phyloP scores from a whole-genome alignment of 1,140 invertebrate genomes.

The Saxidomus purpurata region DNA sequence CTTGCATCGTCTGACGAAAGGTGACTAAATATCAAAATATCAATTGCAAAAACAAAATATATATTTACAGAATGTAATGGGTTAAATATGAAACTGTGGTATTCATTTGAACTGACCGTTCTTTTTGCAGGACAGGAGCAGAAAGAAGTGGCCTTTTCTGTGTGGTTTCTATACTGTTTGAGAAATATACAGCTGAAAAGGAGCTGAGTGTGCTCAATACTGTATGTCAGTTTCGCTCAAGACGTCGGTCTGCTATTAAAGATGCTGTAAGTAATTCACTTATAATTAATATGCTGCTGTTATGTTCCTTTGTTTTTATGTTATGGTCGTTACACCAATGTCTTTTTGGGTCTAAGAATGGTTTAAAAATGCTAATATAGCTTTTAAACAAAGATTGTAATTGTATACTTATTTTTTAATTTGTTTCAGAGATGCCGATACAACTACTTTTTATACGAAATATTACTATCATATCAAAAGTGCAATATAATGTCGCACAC shows the following conservation, averaged over 20 bases:
- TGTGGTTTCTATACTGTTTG: neutral
- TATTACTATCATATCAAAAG: no score
- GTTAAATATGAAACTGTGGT: neutral
- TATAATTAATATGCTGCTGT: no score
- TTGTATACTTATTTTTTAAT: neutral
- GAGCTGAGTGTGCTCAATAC: slow-evolving; percentile 1
- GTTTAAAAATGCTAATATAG: neutral
- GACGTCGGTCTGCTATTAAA: neutral
- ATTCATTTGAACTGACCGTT: neutral
- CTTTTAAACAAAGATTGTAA: neutral
- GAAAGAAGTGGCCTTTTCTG: neutral
- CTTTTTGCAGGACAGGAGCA: neutral
- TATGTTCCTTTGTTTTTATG: no score
- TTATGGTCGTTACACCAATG: neutral
- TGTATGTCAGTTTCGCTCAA: neutral
- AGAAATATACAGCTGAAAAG: neutral
- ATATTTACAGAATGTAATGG: neutral
- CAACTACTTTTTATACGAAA: no score
- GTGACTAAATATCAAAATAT: neutral
- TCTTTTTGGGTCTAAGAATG: neutral
- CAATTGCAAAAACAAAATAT: no score
- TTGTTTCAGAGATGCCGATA: neutral
- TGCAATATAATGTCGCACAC: no score
- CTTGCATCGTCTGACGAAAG: neutral
- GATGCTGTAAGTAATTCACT: neutral